phyloP scores from a whole-genome alignment of 2,888 invertebrate genomes.

The Dynastes tityus region DNA sequence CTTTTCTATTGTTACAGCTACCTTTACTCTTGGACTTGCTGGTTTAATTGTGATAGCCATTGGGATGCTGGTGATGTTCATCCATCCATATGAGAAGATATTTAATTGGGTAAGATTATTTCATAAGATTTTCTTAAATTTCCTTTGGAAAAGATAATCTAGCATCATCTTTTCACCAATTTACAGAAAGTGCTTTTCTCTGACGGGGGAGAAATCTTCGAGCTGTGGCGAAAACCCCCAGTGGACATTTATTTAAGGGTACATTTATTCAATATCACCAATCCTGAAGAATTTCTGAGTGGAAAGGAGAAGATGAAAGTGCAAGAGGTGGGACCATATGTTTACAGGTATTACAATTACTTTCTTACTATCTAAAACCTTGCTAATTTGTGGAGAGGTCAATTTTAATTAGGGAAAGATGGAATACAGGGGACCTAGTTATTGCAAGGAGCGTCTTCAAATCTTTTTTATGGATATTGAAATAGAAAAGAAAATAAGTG shows the following conservation, averaged over 20 bases:
- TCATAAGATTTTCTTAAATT: neutral
- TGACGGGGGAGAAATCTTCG: constrained; percentile 87
- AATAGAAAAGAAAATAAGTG: too few relatives aligned
- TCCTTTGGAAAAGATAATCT: neutral
- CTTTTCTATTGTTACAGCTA: constrained; percentile 76
- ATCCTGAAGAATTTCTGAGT: constrained; percentile 83
- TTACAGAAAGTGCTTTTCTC: constrained; percentile 81
- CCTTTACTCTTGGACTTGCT: constrained; percentile 79
- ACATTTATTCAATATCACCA: constrained; percentile 89
- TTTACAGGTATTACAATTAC: constrained; percentile 80
- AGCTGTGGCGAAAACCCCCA: constrained; percentile 86
- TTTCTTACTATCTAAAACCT: too few relatives aligned
- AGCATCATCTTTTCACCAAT: neutral
- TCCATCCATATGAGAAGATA: constrained; percentile 83
- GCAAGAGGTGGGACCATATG: constrained; percentile 88
- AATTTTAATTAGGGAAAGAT: too few relatives aligned
- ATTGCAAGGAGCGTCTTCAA: too few relatives aligned
- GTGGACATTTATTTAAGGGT: constrained; percentile 85
- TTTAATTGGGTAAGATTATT: constrained; percentile 78
- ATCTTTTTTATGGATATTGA: too few relatives aligned
- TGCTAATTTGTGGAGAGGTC: too few relatives aligned
- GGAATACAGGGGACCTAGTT: too few relatives aligned
- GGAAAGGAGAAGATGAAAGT: constrained; percentile 82
- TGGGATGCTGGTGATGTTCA: constrained; percentile 78
- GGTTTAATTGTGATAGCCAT: constrained; percentile 79